A percentile compares a stretch with the other conserved stretches of the same genome.
Evolutionary conservation across 2,888 invertebrate genomes (phyloP).

Genomic region (Hyposoter didymator): DNA sequence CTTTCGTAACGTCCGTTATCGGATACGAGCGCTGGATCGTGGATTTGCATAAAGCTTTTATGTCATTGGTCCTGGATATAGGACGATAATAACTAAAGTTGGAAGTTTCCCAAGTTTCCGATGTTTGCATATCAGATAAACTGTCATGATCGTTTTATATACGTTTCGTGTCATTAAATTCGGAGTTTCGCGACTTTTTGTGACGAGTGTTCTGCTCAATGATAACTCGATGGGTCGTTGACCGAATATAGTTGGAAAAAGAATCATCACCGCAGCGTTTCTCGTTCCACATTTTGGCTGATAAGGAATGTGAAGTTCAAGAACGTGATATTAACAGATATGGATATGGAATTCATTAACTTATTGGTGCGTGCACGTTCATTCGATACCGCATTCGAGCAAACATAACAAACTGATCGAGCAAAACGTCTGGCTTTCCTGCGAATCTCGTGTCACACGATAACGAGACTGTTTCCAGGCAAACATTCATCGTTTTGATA

Average conservation of each 20-base stretch:
- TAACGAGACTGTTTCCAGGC: slow-evolving; percentile 19
- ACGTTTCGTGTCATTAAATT: background rate
- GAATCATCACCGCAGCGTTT: background rate
- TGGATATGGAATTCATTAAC: background rate
- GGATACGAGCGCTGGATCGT: background rate
- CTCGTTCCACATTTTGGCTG: background rate
- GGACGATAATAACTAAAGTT: background rate
- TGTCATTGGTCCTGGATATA: background rate
- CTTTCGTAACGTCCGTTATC: background rate
- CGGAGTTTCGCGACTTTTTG: background rate
- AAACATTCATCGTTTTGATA: slow-evolving; percentile 38
- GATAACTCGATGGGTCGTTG: background rate
- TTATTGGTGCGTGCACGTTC: background rate
- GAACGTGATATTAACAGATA: background rate
- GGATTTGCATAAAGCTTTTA: background rate
- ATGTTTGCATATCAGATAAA: background rate
- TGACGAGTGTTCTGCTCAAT: background rate
- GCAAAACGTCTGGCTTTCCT: slow-evolving; percentile 34
- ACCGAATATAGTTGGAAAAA: background rate
- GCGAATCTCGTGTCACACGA: slow-evolving; percentile 19
- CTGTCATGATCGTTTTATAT: background rate
- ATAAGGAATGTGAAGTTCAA: slow-evolving; percentile 28
- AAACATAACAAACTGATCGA: background rate
- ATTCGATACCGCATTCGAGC: background rate
- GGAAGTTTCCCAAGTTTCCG: background rate